Conservation (phyloP, 2,113 vertebrate genomes). For the Ahaetulla prasina region DNA sequence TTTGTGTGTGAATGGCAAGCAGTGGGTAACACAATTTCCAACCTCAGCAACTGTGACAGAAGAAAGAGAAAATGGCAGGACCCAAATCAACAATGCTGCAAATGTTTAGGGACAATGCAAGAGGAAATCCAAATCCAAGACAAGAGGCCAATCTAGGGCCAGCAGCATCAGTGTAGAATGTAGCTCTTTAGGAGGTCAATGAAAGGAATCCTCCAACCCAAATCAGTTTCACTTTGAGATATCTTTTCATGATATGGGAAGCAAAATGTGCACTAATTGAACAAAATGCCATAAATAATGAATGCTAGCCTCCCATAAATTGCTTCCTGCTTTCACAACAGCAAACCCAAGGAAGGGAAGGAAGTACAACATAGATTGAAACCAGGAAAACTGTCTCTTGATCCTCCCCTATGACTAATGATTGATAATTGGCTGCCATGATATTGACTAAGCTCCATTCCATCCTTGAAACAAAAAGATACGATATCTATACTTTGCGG, state of each 20-base stretch:
- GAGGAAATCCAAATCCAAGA: not conserved
- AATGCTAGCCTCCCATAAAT: not conserved
- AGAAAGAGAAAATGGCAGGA: not conserved
- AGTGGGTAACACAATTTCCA: constrained; percentile 25
- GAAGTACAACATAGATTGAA: not conserved
- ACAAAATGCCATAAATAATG: not conserved
- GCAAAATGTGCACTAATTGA: not conserved
- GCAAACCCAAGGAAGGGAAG: constrained; percentile 12
- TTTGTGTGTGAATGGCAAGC: constrained; percentile 41
- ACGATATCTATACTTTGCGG: not conserved
- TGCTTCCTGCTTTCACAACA: constrained; percentile 11
- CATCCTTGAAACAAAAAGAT: not conserved
- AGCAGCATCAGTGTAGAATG: not conserved
- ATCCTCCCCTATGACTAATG: not conserved
- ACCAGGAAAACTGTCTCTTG: not conserved
- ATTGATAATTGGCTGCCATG: not conserved
- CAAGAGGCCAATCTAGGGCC: not conserved
- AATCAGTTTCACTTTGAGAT: not conserved
- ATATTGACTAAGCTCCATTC: not conserved
- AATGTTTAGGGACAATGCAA: constrained; percentile 18
- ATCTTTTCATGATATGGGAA: not conserved
- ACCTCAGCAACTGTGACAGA: not conserved
- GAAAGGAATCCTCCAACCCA: not conserved
- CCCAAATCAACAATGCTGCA: not conserved
- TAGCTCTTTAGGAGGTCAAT: not conserved